Percentiles rank a stretch among this genome's conserved stretches.
Conservation (phyloP, 2,113 vertebrate genomes). For the Syngnathoides biaculeatus region DNA sequence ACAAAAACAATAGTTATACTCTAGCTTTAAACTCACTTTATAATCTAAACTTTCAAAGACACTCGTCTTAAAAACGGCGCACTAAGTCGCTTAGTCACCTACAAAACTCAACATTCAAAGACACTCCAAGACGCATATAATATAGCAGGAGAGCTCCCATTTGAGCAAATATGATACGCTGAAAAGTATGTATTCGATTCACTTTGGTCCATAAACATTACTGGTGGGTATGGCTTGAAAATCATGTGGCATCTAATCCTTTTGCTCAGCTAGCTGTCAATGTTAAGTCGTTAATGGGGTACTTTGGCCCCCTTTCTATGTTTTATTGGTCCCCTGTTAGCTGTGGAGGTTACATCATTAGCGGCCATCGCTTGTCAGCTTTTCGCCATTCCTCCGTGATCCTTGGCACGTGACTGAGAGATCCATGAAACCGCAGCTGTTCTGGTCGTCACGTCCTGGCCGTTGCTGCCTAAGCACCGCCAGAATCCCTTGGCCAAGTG, state of each 20-base stretch:
- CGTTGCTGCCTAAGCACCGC: slow-evolving; percentile 26
- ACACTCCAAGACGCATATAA: too few species aligned
- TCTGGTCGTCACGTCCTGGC: slow-evolving; percentile 25
- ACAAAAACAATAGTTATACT: too few species aligned
- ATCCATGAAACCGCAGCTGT: slow-evolving; percentile 39
- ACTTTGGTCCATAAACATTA: neutral
- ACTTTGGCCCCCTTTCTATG: slow-evolving; percentile 6
- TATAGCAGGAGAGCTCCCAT: neutral
- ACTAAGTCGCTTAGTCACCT: too few species aligned
- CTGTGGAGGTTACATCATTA: slow-evolving; percentile 56
- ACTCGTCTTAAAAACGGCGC: too few species aligned
- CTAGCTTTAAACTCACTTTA: too few species aligned
- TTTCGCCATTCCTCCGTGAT: slow-evolving; percentile 60
- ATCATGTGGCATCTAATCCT: neutral
- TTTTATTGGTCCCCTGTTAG: slow-evolving; percentile 43
- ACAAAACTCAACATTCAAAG: too few species aligned
- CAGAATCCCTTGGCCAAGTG: slow-evolving; percentile 9
- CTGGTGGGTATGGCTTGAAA: neutral
- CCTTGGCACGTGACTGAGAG: slow-evolving; percentile 45
- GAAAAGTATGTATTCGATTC: neutral
- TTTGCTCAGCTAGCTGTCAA: neutral
- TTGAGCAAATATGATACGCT: neutral
- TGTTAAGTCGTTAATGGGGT: neutral
- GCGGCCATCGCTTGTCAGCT: slow-evolving; percentile 62
- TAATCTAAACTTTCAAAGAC: too few species aligned